Evolutionary conservation across 2,888 invertebrate species (phyloP), one percentile per base, ranked within the genome.

Genomic region (Drosophila stalkeri): DNA sequence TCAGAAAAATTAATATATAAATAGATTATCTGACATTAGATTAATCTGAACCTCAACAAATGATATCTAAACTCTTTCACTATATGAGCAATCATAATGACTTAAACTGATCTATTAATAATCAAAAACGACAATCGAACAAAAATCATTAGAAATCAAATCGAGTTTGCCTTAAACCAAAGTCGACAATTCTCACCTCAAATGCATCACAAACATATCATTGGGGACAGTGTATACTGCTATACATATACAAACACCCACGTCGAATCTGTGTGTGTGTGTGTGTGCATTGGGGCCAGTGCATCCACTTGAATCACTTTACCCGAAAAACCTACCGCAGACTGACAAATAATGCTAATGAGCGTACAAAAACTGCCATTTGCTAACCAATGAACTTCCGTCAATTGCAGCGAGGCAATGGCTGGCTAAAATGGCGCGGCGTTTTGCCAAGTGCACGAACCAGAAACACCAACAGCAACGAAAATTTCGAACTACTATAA

Each of bases 341-440:
- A 85, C 86, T 89, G 86, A 86, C 86, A 86, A 86, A 86, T 86
- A 86, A 89, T 86, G 86, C 86, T 86, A 86, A 86, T 86, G 86
- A 86, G 86, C 86, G 88, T 83, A 88, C 83, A 86, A 86, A 88
- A 86, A 86, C 90, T 86, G 90, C 80, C 90, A 86, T 86, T 86
- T 86, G 88, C 86, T 86, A 86, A 86, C 86, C 85, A 85, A 85
- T 85, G 85, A 85, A 85, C 85, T 85, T 85, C 85, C 85, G 85
- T 89, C 85, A 89, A 85, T 85, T 85, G 85, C 87, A 86, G 81
- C 70, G 56, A 65, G 76, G 87, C 85, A 88, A 77, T 77, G 89
- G 79, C 72, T 78, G 59, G 27, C 55, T 55, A 55, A 55, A 89
- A 77, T 77, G 85, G 81, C 71, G 77, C 89, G 87, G 87, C 89